Evolutionary conservation across 1,140 invertebrate species (phyloP).

Genomic region (Papilio polytes): DNA sequence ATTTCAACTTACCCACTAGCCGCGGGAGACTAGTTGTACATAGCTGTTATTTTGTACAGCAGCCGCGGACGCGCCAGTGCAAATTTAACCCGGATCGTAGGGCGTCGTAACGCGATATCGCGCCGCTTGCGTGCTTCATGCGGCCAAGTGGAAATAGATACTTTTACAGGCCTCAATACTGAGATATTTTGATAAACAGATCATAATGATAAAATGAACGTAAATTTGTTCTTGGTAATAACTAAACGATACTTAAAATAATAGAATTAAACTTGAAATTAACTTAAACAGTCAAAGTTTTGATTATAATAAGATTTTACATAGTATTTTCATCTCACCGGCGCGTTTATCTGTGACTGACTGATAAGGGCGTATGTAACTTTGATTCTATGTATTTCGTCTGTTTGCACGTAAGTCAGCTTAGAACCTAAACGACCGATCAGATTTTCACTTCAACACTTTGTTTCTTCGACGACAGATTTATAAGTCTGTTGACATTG

Average conservation of each 20-base stretch:
- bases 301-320: neutral
- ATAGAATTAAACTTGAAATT: constrained; percentile 12
- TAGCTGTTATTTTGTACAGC: neutral
- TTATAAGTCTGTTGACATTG: too few species aligned
- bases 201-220: neutral
- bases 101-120: neutral
- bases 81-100: too few species aligned
- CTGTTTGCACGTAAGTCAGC: too few species aligned
- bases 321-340: neutral
- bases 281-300: constrained; percentile 14
- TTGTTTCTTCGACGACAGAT: too few species aligned
- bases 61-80: too few species aligned
- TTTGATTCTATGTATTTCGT: too few species aligned
- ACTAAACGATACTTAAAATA: neutral
- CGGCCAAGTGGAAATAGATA: neutral
- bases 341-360: neutral
- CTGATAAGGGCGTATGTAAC: too few species aligned
- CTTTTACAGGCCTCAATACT: neutral
- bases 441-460: too few species aligned
- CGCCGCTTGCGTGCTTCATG: neutral
- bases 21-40: neutral
- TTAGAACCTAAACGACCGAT: too few species aligned
- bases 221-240: constrained; percentile 1
- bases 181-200: neutral
- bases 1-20: neutral